A percentile compares a stretch with the other conserved stretches of the same genome.
phyloP scores from a whole-genome alignment of 2,888 invertebrate species.

The Drosophila differens region DNA sequence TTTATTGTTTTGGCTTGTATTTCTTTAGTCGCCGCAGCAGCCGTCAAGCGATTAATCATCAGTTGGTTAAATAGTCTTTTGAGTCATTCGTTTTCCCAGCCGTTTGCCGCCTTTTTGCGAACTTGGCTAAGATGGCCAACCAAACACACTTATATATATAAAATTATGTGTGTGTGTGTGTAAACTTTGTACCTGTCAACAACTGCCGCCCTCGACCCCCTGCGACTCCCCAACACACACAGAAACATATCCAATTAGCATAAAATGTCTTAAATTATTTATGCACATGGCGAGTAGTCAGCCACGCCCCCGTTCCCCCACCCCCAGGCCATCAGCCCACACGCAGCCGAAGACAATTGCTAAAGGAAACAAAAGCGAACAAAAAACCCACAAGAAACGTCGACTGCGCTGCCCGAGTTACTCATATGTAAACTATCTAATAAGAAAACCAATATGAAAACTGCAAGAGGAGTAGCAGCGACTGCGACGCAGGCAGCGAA shows the following conservation, averaged over 20 bases:
- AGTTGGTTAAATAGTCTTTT: constrained; percentile 51
- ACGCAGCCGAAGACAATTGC: constrained; percentile 43
- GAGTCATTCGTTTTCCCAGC: constrained; percentile 51
- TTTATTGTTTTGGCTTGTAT: neutral
- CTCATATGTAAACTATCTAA: constrained; percentile 66
- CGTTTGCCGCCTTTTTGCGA: constrained; percentile 23
- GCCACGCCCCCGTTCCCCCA: constrained; percentile 43
- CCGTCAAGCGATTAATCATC: constrained; percentile 69
- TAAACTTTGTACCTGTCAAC: constrained; percentile 48
- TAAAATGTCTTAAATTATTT: constrained; percentile 48
- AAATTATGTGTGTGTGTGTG: neutral
- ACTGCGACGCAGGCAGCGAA: constrained; percentile 41
- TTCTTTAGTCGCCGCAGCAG: constrained; percentile 28
- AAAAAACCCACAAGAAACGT: constrained; percentile 26
- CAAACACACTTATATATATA: neutral
- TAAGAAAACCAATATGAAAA: constrained; percentile 67
- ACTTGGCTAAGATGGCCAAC: constrained; percentile 37
- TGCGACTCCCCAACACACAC: neutral
- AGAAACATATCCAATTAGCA: constrained; percentile 28
- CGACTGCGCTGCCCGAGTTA: constrained; percentile 45
- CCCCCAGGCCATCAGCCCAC: constrained; percentile 30
- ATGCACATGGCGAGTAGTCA: constrained; percentile 49
- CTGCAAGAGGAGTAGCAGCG: constrained; percentile 50
- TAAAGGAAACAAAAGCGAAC: constrained; percentile 30
- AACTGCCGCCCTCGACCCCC: neutral